Evolutionary conservation across 2,888 invertebrate genomes (phyloP).

Genomic region (Hemithea aestivaria): DNA sequence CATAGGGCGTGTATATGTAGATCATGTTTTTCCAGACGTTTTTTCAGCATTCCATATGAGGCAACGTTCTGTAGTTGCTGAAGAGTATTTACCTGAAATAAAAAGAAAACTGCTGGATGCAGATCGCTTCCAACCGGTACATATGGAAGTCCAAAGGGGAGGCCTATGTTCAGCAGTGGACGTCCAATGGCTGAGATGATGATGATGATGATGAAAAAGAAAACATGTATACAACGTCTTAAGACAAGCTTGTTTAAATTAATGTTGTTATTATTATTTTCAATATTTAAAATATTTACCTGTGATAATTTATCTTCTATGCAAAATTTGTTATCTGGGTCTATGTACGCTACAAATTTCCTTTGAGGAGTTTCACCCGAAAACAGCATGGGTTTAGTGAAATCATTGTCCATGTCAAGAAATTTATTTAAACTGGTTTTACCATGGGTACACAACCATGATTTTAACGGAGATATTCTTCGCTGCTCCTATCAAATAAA

Average conservation of each 20-base stretch:
- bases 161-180: too few relatives aligned
- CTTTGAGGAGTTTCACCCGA: slow-evolving; percentile 92
- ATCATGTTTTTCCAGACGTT: slow-evolving; percentile 87
- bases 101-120: slow-evolving; percentile 3
- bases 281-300: slow-evolving; percentile 62
- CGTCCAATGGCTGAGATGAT: too few relatives aligned
- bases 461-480: slow-evolving; percentile 90
- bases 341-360: slow-evolving; percentile 95
- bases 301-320: slow-evolving; percentile 96
- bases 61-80: slow-evolving; percentile 96
- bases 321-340: slow-evolving; percentile 92
- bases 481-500: slow-evolving; percentile 82
- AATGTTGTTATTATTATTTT: too few relatives aligned
- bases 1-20: slow-evolving; percentile 96
- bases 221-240: too few relatives aligned
- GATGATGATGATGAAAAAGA: background rate
- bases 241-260: too few relatives aligned
- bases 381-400: slow-evolving; percentile 88
- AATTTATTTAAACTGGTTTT: slow-evolving; percentile 90
- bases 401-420: slow-evolving; percentile 82
- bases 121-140: too few relatives aligned
- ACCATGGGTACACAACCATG: slow-evolving; percentile 95
- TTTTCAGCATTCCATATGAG: slow-evolving; percentile 93
- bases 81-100: slow-evolving; percentile 88
- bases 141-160: too few relatives aligned